phyloP scores from a whole-genome alignment of 1,140 invertebrate genomes.

The Ceratosolen fusciceps region DNA sequence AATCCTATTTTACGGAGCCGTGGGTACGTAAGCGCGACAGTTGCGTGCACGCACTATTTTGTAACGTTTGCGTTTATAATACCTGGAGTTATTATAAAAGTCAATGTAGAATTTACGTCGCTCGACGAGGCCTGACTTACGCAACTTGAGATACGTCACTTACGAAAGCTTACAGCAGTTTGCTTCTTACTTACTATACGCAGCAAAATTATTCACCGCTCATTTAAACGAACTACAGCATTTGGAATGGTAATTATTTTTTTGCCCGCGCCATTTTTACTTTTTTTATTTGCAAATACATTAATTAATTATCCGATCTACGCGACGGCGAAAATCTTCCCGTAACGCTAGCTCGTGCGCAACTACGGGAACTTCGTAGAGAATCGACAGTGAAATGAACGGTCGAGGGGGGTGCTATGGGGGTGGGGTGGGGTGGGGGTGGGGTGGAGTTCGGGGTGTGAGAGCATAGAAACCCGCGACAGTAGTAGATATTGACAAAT shows the following conservation, averaged over 20 bases:
- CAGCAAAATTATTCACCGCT: neutral
- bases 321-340: no score
- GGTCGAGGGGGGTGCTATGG: no score
- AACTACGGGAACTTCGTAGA: no score
- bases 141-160: neutral
- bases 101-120: neutral
- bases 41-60: neutral
- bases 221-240: neutral
- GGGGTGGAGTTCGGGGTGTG: no score
- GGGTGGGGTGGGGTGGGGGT: no score
- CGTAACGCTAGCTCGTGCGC: no score
- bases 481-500: no score
- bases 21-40: neutral
- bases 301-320: no score
- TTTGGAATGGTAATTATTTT: neutral
- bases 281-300: no score
- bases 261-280: neutral
- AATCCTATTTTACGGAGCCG: no score
- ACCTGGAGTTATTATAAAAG: neutral
- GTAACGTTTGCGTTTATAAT: constrained; percentile 1
- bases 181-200: neutral
- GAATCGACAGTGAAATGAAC: no score
- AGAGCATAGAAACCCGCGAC: no score
- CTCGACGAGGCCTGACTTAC: neutral
- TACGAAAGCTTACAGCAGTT: neutral